Evolutionary conservation across 2,888 invertebrate species (phyloP).

Genomic region (Rhogogaster chlorosoma): DNA sequence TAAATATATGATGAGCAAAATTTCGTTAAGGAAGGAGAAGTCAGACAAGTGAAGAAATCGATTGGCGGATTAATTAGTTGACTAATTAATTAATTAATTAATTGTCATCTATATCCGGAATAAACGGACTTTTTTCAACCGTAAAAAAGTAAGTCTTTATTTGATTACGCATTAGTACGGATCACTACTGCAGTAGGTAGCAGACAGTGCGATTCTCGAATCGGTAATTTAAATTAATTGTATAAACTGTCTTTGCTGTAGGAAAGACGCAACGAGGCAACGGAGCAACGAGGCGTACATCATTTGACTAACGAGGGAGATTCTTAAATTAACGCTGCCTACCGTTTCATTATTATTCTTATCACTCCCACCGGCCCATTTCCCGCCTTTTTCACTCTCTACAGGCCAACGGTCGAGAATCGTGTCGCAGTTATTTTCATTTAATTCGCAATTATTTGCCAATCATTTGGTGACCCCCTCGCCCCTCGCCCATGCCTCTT

Average conservation of each 20-base stretch:
- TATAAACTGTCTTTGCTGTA: conserved; percentile 66
- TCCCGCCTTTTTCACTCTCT: not conserved
- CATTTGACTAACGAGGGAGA: conserved; percentile 76
- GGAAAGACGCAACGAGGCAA: not conserved
- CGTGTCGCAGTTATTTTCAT: conserved; percentile 60
- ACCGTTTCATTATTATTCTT: conserved; percentile 48
- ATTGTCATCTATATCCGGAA: conserved; percentile 68
- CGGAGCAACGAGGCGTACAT: conserved; percentile 68
- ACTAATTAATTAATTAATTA: conserved; percentile 57
- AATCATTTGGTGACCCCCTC: conserved; percentile 26
- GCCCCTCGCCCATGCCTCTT: not conserved
- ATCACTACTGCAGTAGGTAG: not conserved
- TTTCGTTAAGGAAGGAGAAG: no score
- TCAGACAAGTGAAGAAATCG: not conserved
- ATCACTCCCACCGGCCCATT: conserved; percentile 50
- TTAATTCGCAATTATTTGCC: conserved; percentile 61
- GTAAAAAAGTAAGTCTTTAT: not conserved
- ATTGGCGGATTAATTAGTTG: not conserved
- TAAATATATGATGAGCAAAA: no score
- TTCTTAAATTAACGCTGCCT: conserved; percentile 73
- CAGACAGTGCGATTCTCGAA: not conserved
- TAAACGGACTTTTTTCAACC: conserved; percentile 53
- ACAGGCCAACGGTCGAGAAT: conserved; percentile 57
- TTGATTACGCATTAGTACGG: conserved; percentile 10
- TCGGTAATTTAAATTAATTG: conserved; percentile 72